Conservation (phyloP, 2,888 invertebrate genomes). For the Microctonus aethiopoides region DNA sequence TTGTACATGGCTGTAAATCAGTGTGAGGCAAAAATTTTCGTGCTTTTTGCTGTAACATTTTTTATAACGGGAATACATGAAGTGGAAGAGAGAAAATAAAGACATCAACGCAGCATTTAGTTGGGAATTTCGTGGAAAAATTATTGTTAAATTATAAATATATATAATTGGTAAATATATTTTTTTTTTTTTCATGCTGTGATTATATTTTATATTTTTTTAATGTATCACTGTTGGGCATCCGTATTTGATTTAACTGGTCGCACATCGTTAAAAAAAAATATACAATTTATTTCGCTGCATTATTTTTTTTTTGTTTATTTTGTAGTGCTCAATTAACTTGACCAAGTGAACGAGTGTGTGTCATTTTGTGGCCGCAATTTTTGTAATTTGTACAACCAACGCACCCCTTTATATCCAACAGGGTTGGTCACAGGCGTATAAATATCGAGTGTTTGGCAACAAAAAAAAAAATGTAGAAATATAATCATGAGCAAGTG, state of each 20-base stretch:
- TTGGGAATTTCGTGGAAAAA: conserved; percentile 1
- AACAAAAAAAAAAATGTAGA: background rate
- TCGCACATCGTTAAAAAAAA: conserved; percentile 46
- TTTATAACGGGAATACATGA: background rate
- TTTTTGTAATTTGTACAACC: conserved; percentile 41
- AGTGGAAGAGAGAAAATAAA: conserved; percentile 44
- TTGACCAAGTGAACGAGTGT: conserved; percentile 1
- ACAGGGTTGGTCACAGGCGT: background rate
- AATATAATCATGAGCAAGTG: background rate
- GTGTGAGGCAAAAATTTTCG: conserved; percentile 52
- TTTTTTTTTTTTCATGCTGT: background rate
- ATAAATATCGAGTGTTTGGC: background rate
- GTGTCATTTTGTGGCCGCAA: conserved; percentile 19
- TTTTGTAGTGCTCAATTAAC: conserved; percentile 14
- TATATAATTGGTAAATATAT: background rate
- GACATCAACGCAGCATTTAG: conserved; percentile 45
- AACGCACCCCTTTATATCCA: conserved; percentile 23
- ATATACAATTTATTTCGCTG: background rate
- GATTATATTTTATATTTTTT: no score
- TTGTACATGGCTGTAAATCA: conserved; percentile 55
- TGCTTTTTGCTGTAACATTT: conserved; percentile 40
- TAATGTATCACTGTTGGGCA: no score
- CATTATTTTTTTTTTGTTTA: background rate
- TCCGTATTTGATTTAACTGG: conserved; percentile 33
- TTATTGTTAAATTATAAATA: background rate